These are phyloP conservation scores for Aethina tumida DNA, from an alignment of 1,140 invertebrate species.

Conservation along the genomic window DNA sequence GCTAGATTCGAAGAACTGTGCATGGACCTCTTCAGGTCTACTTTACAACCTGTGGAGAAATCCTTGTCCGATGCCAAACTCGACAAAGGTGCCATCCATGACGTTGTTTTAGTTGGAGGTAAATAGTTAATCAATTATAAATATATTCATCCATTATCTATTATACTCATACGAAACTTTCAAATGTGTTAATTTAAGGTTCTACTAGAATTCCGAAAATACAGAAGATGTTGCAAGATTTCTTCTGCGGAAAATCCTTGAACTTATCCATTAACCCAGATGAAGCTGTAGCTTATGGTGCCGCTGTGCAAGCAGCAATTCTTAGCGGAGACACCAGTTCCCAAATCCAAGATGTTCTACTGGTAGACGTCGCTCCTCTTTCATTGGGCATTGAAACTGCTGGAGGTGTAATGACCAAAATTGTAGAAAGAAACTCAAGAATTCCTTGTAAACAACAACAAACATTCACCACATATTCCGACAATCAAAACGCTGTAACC, in stretches of 20 bases:
- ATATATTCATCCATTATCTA: too few species aligned
- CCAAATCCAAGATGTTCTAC: slow-evolving; percentile 62
- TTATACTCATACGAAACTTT: neutral
- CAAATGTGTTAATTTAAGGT: slow-evolving; percentile 35
- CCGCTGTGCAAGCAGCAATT: slow-evolving; percentile 69
- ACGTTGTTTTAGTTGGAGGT: slow-evolving; percentile 49
- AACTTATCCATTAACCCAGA: slow-evolving; percentile 72
- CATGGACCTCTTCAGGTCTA: slow-evolving; percentile 65
- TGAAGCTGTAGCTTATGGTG: slow-evolving; percentile 63
- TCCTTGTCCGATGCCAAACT: slow-evolving; percentile 65
- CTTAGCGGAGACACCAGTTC: slow-evolving; percentile 57
- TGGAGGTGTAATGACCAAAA: slow-evolving; percentile 54
- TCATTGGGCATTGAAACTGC: slow-evolving; percentile 63
- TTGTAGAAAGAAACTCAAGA: slow-evolving; percentile 55
- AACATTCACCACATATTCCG: slow-evolving; percentile 52
- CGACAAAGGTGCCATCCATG: slow-evolving; percentile 56
- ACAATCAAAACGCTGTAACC: slow-evolving; percentile 65
- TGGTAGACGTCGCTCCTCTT: slow-evolving; percentile 62
- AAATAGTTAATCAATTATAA: too few species aligned
- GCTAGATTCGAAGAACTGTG: slow-evolving; percentile 82
- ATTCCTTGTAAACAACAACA: slow-evolving; percentile 62
- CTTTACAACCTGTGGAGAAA: slow-evolving; percentile 61
- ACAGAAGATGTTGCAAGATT: slow-evolving; percentile 53
- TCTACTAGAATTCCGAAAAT: slow-evolving; percentile 58
- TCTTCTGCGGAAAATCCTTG: slow-evolving; percentile 52